Percentiles rank a stretch among this genome's conserved stretches.
These are phyloP conservation scores for Brachynemurus nebulosus DNA, from an alignment of 2,888 invertebrate species.

Conservation along the genomic window DNA sequence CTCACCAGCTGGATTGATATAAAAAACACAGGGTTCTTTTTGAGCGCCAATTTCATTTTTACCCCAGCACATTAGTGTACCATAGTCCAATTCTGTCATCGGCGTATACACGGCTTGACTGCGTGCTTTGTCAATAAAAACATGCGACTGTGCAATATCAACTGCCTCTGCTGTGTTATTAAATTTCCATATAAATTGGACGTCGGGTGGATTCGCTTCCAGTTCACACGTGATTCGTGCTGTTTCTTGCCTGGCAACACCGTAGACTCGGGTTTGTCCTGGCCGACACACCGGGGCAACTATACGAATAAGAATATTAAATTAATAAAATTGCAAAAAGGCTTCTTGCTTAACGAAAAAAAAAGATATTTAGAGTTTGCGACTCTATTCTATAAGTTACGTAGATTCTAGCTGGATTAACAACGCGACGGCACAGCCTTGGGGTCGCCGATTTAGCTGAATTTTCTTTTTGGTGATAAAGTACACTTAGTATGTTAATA, in stretches of 20 bases:
- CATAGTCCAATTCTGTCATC: constrained; percentile 59
- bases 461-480: too few relatives aligned
- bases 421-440: too few relatives aligned
- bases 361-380: too few relatives aligned
- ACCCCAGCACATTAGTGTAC: constrained; percentile 60
- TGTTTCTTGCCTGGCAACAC: constrained; percentile 57
- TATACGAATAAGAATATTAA: constrained; percentile 26
- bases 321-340: background rate
- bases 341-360: background rate
- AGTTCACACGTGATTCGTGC: constrained; percentile 56
- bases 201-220: constrained; percentile 55
- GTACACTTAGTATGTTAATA: too few relatives aligned
- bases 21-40: constrained; percentile 57
- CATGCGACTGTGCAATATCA: constrained; percentile 49
- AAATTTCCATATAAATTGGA: constrained; percentile 60
- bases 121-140: constrained; percentile 44
- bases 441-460: too few relatives aligned
- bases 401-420: too few relatives aligned
- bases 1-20: constrained; percentile 58
- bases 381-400: too few relatives aligned
- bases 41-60: constrained; percentile 58
- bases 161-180: constrained; percentile 58
- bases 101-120: constrained; percentile 57
- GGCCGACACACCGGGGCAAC: constrained; percentile 59
- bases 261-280: constrained; percentile 52